Percentiles rank a stretch among this genome's conserved stretches.
These are phyloP conservation scores for Varecia variegata DNA, from an alignment of 2,797 vertebrate species.

Conservation along the genomic window DNA sequence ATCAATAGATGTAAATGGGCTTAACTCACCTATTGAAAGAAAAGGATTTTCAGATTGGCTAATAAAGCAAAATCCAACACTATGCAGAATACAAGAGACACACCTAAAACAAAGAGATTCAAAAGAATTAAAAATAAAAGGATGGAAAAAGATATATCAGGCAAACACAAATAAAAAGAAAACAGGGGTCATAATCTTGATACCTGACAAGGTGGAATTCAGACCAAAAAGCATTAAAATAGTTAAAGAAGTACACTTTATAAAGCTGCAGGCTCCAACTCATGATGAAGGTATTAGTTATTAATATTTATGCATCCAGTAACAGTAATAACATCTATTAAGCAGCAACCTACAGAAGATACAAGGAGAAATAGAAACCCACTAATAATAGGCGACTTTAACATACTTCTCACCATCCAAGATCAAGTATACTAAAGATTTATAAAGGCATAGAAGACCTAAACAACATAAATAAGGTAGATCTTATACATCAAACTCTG, in stretches of 20 bases:
- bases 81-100: slow-evolving; percentile 66
- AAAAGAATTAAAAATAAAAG: slow-evolving; percentile 66
- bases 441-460: not conserved
- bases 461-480: not conserved
- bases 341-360: slow-evolving; percentile 6
- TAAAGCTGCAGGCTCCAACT: not conserved
- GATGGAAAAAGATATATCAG: slow-evolving; percentile 31
- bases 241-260: not conserved
- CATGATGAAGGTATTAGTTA: not conserved
- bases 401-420: slow-evolving; percentile 42
- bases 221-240: slow-evolving; percentile 26
- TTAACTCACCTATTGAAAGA: slow-evolving; percentile 68
- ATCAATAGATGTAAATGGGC: slow-evolving; percentile 58
- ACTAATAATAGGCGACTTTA: slow-evolving; percentile 13
- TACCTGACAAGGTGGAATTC: not conserved
- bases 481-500: not conserved
- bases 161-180: slow-evolving; percentile 53
- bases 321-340: not conserved
- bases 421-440: slow-evolving; percentile 34
- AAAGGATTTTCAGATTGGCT: slow-evolving; percentile 72
- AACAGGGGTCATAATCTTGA: slow-evolving; percentile 17
- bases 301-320: not conserved
- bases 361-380: slow-evolving; percentile 23
- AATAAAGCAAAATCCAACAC: slow-evolving; percentile 72
- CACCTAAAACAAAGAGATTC: slow-evolving; percentile 70